Evolutionary conservation across 2,113 vertebrate genomes (phyloP), one percentile per base, ranked within the genome.

Genomic region (Propithecus coquereli): DNA sequence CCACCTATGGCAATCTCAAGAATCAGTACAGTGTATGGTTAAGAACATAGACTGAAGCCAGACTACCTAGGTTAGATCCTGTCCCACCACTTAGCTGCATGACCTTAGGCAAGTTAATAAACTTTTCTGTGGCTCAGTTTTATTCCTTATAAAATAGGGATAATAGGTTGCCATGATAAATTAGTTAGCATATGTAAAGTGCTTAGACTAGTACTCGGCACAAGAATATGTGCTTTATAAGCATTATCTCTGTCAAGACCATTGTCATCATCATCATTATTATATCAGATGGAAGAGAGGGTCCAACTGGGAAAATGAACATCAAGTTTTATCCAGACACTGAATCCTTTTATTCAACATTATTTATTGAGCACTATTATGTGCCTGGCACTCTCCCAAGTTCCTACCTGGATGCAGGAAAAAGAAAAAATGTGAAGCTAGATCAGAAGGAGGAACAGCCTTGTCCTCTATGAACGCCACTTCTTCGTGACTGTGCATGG

Each of bases 101-200:
- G 74, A 85, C 34, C 50, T 87, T 94, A 43, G 70, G 63, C 68
- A 94, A 94, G 59, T 94, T 47, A 83, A 23, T 80, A 74, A 63
- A 95, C 40, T 96, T 96, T 66, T 86, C 91, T 71, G 59, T 74
- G 82, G 37, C 74, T 94, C 71, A 40, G 52, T 84, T 94, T 92
- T 80, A 91, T 54, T 82, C 88, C 43, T 81, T 94, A 43, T 83
- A 84, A 97, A 80, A 65, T 73, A 30, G 23, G 47, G n/a, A 47
- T 81, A 81, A 88, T 82, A 73, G 54, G 47, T 89, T 74, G 25
- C 73, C 77, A 65, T 61, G 93, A 95, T 71, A 89, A 93, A 84
- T 66, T 47, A 83, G 34, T 45, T 76, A 77, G 57, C 45, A 59
- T 34, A 63, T 5, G 22, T 70, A 45, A 89, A 80, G 61, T 76